Evolutionary conservation across 1,140 invertebrate genomes (phyloP).

Genomic region (Sesamia nonagrioides): DNA sequence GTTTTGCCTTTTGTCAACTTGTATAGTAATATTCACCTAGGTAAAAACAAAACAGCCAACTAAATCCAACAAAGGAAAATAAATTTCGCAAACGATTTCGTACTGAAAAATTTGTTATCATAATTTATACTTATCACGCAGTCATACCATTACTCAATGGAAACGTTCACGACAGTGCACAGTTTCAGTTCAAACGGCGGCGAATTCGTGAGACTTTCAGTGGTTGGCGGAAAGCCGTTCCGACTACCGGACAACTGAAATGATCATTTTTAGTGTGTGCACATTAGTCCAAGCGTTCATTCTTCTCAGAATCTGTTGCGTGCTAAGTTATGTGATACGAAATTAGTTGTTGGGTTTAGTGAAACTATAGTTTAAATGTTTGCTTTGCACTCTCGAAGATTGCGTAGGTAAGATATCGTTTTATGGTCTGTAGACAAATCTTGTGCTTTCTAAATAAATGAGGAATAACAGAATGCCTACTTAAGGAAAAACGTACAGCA

Average conservation of each 20-base stretch:
- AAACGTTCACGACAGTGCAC: conserved; percentile 69
- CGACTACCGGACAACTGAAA: conserved; percentile 34
- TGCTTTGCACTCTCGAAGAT: conserved; percentile 71
- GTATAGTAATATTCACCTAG: no score
- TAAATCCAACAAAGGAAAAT: neutral
- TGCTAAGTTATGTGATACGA: conserved; percentile 55
- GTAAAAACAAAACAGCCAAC: neutral
- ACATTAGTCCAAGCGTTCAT: conserved; percentile 30
- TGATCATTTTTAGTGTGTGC: conserved; percentile 29
- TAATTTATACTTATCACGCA: conserved; percentile 20
- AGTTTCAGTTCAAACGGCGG: conserved; percentile 28
- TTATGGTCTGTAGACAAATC: conserved; percentile 31
- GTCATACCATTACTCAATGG: conserved; percentile 50
- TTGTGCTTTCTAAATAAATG: conserved; percentile 42
- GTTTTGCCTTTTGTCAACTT: no score
- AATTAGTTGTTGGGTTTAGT: conserved; percentile 58
- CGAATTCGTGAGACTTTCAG: conserved; percentile 61
- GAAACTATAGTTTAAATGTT: conserved; percentile 75
- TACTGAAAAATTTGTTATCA: conserved; percentile 2
- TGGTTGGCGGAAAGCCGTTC: conserved; percentile 63
- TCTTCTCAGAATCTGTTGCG: conserved; percentile 52
- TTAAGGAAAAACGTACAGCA: neutral
- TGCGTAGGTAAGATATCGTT: conserved; percentile 72
- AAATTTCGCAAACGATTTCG: neutral
- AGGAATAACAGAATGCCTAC: neutral